Conservation (phyloP, 2,888 invertebrate species). For the Apodemia zela region DNA sequence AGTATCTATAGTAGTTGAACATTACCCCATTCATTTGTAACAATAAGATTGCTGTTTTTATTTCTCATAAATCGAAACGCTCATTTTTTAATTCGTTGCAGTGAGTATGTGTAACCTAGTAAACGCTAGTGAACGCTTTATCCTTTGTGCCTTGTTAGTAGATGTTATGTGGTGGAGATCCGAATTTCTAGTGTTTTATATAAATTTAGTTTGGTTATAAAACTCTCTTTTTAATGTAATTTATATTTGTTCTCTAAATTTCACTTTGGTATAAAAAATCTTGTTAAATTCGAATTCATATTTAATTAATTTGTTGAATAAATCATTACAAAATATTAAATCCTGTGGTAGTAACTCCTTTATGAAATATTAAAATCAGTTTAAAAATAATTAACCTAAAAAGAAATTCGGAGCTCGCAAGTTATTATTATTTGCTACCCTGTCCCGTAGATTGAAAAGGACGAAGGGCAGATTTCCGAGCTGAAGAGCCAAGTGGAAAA, state of each 20-base stretch:
- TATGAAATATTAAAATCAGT: too few relatives aligned
- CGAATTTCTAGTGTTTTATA: constrained; percentile 21
- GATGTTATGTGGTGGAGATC: constrained; percentile 23
- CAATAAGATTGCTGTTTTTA: constrained; percentile 41
- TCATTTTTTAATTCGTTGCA: constrained; percentile 24
- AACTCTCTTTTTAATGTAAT: too few relatives aligned
- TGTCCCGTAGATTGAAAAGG: constrained; percentile 82
- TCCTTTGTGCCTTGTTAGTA: constrained; percentile 25
- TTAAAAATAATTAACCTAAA: constrained; percentile 7
- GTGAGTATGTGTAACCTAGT: constrained; percentile 9
- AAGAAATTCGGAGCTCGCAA: constrained; percentile 43
- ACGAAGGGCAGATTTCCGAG: constrained; percentile 81
- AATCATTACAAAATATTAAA: too few relatives aligned
- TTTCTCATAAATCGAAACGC: constrained; percentile 42
- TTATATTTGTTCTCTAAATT: too few relatives aligned
- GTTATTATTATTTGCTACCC: constrained; percentile 40
- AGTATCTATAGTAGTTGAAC: constrained; percentile 38
- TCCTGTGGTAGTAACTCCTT: too few relatives aligned
- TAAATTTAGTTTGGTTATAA: too few relatives aligned
- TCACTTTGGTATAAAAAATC: too few relatives aligned
- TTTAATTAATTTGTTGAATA: too few relatives aligned
- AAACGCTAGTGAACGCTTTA: constrained; percentile 9
- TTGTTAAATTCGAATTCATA: too few relatives aligned
- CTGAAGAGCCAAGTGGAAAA: constrained; percentile 76
- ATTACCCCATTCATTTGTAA: constrained; percentile 34